A percentile compares a stretch with the other conserved stretches of the same genome.
phyloP scores from a whole-genome alignment of 2,113 vertebrate species.

The Seriola aureovittata region DNA sequence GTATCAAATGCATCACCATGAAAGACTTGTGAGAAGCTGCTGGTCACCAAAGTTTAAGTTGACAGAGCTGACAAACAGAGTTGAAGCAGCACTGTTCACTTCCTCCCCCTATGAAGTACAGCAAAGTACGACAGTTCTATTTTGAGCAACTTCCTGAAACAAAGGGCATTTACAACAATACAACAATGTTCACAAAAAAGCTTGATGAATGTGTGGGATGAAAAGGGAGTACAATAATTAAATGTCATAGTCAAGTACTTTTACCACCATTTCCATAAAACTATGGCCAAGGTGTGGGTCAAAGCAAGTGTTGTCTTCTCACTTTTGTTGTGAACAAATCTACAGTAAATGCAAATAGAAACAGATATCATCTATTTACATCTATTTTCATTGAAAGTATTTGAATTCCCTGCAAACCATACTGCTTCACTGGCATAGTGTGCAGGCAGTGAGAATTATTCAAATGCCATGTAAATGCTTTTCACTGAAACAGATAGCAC shows the following conservation, averaged over 20 bases:
- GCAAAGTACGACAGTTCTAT: slow-evolving; percentile 60
- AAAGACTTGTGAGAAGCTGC: slow-evolving; percentile 18
- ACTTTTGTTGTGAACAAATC: slow-evolving; percentile 4
- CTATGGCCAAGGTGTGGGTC: not conserved
- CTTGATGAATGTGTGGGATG: slow-evolving; percentile 10
- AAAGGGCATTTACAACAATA: slow-evolving; percentile 48
- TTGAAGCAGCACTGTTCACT: slow-evolving; percentile 52
- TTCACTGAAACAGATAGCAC: slow-evolving; percentile 39
- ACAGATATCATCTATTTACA: slow-evolving; percentile 43
- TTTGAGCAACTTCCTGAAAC: slow-evolving; percentile 70
- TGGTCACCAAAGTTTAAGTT: slow-evolving; percentile 9
- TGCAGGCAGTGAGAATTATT: slow-evolving; percentile 57
- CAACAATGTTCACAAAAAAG: slow-evolving; percentile 13
- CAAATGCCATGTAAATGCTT: slow-evolving; percentile 60
- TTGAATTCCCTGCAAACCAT: slow-evolving; percentile 35
- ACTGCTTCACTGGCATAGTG: slow-evolving; percentile 40
- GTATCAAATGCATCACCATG: slow-evolving; percentile 31
- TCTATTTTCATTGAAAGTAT: slow-evolving; percentile 39
- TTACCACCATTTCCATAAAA: slow-evolving; percentile 15
- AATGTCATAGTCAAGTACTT: not conserved
- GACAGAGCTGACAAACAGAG: slow-evolving; percentile 50
- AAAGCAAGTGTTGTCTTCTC: slow-evolving; percentile 2
- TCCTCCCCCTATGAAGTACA: slow-evolving; percentile 56
- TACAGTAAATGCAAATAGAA: slow-evolving; percentile 39
- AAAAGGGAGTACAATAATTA: slow-evolving; percentile 21